phyloP scores from a whole-genome alignment of 2,888 invertebrate genomes.

The Bembecia ichneumoniformis region DNA sequence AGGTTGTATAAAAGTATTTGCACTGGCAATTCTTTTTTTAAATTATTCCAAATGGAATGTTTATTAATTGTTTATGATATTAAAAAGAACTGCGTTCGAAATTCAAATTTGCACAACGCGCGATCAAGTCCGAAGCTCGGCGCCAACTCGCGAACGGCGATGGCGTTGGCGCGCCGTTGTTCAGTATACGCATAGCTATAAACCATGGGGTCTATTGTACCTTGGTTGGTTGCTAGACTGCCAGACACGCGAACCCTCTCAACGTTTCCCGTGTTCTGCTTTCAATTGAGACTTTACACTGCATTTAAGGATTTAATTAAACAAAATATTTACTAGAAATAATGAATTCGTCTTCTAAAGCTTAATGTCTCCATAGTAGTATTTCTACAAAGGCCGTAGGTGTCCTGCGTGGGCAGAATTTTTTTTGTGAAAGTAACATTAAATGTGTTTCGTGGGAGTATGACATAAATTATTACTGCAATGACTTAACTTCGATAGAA shows the following conservation, averaged over 20 bases:
- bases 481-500: not conserved
- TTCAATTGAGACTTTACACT: not conserved
- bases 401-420: conserved; percentile 10
- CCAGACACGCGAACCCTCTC: conserved; percentile 61
- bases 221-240: conserved; percentile 50
- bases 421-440: conserved; percentile 12
- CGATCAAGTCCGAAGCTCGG: conserved; percentile 60
- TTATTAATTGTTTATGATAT: conserved; percentile 12
- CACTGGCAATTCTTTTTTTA: conserved; percentile 8
- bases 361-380: not conserved
- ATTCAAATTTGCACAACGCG: conserved; percentile 47
- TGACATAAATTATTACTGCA: conserved; percentile 1
- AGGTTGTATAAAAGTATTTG: conserved; percentile 1
- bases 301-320: too few species aligned
- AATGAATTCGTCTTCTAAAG: too few species aligned
- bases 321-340: too few species aligned
- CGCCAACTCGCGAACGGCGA: conserved; percentile 56
- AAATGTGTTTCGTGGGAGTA: conserved; percentile 9
- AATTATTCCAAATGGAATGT: conserved; percentile 14
- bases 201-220: conserved; percentile 53
- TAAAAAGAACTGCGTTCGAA: conserved; percentile 24
- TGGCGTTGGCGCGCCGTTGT: conserved; percentile 28
- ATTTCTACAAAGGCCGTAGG: not conserved
- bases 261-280: conserved; percentile 12
- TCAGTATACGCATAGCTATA: conserved; percentile 43